These are phyloP conservation scores for Cyphomyrus plagiostoma DNA, from an alignment of 2,113 vertebrate species.

Conservation along the genomic window DNA sequence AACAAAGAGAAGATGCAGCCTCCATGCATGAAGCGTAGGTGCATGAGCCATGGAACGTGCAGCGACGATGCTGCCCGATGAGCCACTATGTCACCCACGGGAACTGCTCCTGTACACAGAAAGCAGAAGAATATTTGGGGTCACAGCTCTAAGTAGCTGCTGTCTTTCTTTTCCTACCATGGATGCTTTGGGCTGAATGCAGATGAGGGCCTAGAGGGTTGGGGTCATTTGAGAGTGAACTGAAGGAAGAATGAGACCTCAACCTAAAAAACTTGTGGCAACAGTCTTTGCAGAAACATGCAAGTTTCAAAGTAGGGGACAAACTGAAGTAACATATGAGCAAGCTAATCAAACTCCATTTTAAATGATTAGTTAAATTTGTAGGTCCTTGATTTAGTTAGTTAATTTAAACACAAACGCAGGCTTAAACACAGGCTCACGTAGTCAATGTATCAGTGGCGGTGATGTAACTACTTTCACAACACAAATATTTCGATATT, in stretches of 20 bases:
- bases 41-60: background rate
- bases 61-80: background rate
- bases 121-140: background rate
- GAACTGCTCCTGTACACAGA: background rate
- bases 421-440: background rate
- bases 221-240: background rate
- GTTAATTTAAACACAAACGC: background rate
- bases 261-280: background rate
- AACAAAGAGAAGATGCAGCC: background rate
- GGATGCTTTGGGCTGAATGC: background rate
- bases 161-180: background rate
- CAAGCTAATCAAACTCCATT: background rate
- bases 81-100: background rate
- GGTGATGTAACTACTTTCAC: background rate
- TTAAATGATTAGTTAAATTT: too few species aligned
- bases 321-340: background rate
- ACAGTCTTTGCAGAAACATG: background rate
- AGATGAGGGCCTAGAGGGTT: background rate
- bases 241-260: background rate
- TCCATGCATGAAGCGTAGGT: background rate
- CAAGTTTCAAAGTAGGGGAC: background rate
- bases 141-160: background rate
- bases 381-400: too few species aligned
- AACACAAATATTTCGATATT: background rate
- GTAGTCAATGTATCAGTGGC: background rate